Evolutionary conservation across 2,797 vertebrate genomes (phyloP).

Genomic region (Margarornis squamiger): DNA sequence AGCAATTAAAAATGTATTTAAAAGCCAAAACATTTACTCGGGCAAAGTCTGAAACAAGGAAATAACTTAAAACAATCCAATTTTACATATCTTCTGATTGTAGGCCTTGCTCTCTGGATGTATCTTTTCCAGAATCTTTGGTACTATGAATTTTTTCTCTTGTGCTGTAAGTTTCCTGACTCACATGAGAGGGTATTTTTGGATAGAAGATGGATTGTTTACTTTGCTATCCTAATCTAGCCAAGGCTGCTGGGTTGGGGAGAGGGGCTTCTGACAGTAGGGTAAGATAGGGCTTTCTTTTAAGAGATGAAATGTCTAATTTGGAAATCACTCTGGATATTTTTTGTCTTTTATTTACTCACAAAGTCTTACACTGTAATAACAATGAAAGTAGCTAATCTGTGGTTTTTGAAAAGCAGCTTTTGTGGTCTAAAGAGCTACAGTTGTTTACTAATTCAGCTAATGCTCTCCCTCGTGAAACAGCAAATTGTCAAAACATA

Average conservation of each 20-base stretch:
- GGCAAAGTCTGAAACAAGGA: not conserved
- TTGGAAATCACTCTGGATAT: not conserved
- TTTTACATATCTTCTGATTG: not conserved
- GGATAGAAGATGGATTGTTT: not conserved
- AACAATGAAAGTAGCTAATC: not conserved
- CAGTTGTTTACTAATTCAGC: not conserved
- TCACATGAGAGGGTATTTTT: not conserved
- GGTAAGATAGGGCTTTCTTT: not conserved
- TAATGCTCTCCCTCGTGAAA: not conserved
- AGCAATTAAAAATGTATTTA: constrained; percentile 15
- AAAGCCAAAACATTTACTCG: not conserved
- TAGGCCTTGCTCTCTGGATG: not conserved
- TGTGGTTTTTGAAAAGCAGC: not conserved
- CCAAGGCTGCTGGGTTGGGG: not conserved
- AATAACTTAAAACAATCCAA: not conserved
- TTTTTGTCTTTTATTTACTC: not conserved
- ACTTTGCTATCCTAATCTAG: not conserved
- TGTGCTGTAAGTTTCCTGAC: not conserved
- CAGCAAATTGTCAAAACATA: not conserved
- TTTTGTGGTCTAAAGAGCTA: not conserved
- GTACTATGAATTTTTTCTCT: not conserved
- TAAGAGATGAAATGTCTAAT: not conserved
- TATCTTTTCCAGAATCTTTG: not conserved
- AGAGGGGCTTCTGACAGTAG: not conserved
- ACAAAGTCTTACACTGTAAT: not conserved